Evolutionary conservation across 2,797 vertebrate genomes (phyloP).

Genomic region (Tolypeutes matacus): DNA sequence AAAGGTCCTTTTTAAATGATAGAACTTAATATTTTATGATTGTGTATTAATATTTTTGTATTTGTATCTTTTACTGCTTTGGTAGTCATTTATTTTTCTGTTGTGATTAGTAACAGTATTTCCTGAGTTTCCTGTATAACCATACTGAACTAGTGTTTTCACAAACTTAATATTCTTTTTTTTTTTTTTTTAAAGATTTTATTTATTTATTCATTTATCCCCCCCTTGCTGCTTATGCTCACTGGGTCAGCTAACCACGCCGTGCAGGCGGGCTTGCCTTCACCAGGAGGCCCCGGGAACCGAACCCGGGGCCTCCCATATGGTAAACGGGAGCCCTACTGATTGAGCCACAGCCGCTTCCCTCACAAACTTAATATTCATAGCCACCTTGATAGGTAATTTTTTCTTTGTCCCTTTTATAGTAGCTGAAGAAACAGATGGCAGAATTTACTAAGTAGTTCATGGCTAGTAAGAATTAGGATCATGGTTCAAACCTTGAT

Average conservation of each 20-base stretch:
- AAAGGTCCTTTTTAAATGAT: slow-evolving; percentile 36
- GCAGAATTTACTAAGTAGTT: slow-evolving; percentile 31
- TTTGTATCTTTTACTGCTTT: slow-evolving; percentile 36
- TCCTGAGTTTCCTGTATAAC: not conserved
- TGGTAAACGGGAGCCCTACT: too few species aligned
- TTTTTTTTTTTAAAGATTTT: too few species aligned
- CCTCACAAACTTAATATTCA: not conserved
- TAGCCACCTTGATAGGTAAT: not conserved
- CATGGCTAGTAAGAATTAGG: not conserved
- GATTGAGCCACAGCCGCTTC: too few species aligned
- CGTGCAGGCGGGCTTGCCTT: too few species aligned
- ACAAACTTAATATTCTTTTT: too few species aligned
- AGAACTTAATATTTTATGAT: slow-evolving; percentile 34
- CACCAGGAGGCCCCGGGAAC: too few species aligned
- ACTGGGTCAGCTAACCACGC: too few species aligned
- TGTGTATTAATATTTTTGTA: not conserved
- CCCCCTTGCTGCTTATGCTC: too few species aligned
- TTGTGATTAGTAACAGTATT: slow-evolving; percentile 23
- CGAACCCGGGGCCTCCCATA: too few species aligned
- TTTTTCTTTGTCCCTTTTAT: slow-evolving; percentile 45
- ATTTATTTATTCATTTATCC: too few species aligned
- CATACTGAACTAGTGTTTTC: slow-evolving; percentile 28
- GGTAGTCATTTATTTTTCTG: not conserved
- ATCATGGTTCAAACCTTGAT: slow-evolving; percentile 16
- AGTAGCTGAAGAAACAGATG: not conserved